These are phyloP conservation scores for Apodemus speciosus DNA, from an alignment of 2,113 vertebrate species.

Conservation along the genomic window DNA sequence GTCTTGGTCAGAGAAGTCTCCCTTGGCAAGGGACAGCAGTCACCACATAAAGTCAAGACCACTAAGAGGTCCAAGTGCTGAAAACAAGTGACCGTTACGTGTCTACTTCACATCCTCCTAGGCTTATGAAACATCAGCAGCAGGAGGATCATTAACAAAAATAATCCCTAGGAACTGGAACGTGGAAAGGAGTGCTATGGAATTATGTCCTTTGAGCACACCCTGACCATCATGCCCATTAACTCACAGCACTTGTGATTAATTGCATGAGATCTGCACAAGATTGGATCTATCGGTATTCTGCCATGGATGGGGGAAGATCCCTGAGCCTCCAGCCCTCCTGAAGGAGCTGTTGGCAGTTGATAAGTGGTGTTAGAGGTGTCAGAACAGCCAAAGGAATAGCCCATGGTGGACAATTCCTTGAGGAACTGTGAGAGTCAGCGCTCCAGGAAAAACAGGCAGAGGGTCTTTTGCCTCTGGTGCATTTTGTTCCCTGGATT, in stretches of 20 bases:
- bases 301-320: background rate
- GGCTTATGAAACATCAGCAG: background rate
- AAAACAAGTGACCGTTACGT: background rate
- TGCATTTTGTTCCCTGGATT: background rate
- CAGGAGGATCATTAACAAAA: background rate
- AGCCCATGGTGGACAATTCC: background rate
- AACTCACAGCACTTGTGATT: background rate
- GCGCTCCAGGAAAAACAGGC: background rate
- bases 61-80: background rate
- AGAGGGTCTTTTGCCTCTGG: background rate
- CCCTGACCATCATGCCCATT: background rate
- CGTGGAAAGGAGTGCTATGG: background rate
- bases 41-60: background rate
- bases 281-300: background rate
- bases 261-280: background rate
- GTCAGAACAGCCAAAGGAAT: background rate
- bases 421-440: background rate
- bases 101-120: background rate
- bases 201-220: background rate
- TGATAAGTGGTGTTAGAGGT: background rate
- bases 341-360: background rate
- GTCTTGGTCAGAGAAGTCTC: background rate
- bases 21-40: background rate
- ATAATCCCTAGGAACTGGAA: background rate
- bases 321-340: background rate